Base-by-base conservation (phyloP, 2,888 invertebrate species). In the Pheosia gnoma region DNA sequence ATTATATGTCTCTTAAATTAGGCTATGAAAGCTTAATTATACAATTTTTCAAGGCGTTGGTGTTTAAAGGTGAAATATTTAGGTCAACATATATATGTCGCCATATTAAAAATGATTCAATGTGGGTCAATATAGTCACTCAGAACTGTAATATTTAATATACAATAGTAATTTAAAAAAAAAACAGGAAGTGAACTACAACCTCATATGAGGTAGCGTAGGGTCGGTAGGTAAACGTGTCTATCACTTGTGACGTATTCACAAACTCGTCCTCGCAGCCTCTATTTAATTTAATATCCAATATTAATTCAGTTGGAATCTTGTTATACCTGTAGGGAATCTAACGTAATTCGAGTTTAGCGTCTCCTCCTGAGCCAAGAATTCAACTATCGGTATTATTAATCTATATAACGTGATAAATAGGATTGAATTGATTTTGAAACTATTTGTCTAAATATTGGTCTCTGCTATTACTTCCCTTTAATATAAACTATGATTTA, bases 271-370 rank as follows among this genome's bases (percentile, higher is more conserved):
- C 43, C 25, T 2, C 7, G 43, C 10, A 43, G n/a, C 4, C 47
- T 47, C 4, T 36, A 53, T 54, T 37, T 6, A 39, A 56, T 56
- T 41, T 41, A 13, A 8, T 41, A 56, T 41, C 41, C 9, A 56
- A 55, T 41, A 41, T 41, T 56, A 56, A 56, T 56, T 41, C 41
- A 56, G 13, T 41, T 13, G 39, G 25, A 39, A 56, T 37, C 37
- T 3, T 10, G 37, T 41, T 41, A 56, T 41, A 41, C 13, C 39
- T 9, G 41, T n/a, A 11, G 11, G 25, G 13, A 56, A n/a, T 41
- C 25, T 25, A 25, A 41, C 41, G 41, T 41, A 13, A 56, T 56
- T 56, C 13, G 41, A 56, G 13, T 56, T 41, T 53, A 53, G 10
- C 37, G 11, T 41, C 41, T 39, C n/a, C 56, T 41, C 56, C 56